Evolutionary conservation across 2,113 vertebrate genomes (phyloP), one percentile per base, ranked within the genome.

Genomic region (Chaetops frenatus): DNA sequence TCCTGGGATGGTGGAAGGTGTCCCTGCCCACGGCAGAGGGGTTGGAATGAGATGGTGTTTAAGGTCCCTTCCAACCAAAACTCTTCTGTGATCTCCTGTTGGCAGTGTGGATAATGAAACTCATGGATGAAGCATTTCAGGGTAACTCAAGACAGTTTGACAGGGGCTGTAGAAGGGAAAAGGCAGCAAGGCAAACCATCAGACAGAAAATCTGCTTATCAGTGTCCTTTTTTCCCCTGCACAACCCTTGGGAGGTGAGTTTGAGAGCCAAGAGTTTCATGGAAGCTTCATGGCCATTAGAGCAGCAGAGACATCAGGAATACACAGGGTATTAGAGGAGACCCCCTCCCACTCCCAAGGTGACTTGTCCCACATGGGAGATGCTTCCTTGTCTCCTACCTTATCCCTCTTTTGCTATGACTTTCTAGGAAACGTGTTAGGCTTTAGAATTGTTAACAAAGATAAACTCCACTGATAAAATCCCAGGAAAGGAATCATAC

Each of bases 381-480:
- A 10, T 9, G 3, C 18, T 61, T 69, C 40, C 83, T 89, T 50
- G 12, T 83, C 81, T 86, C 42, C 36, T 20, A 12, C 42, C 57
- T 73, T 53, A 22, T n/a, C 69, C 44, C 15, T 66, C 29, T 38
- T 53, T 44, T n/a, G 8, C 25, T 51, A 57, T 24, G 58, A 60
- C 22, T 58, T 58, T 73, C 83, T 80, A 92, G 86, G 58, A 82
- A 80, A 33, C 14, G 66, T 78, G 84, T 64, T 83, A 96, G 86
- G 60, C 38, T 51, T 94, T 54, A 71, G 67, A 64, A 48, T 71
- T 81, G 70, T 78, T 78, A 85, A 40, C 69, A 81, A 96, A 95
- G 89, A 72, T 27, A 79, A 93, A 82, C 67, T 90, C 90, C 87
- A 62, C 78, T 56, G 66, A 56, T 70, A 93, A 97, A 95, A 94